These are phyloP conservation scores for Drosophila ochracea DNA, from an alignment of 2,888 invertebrate species.

Conservation along the genomic window DNA sequence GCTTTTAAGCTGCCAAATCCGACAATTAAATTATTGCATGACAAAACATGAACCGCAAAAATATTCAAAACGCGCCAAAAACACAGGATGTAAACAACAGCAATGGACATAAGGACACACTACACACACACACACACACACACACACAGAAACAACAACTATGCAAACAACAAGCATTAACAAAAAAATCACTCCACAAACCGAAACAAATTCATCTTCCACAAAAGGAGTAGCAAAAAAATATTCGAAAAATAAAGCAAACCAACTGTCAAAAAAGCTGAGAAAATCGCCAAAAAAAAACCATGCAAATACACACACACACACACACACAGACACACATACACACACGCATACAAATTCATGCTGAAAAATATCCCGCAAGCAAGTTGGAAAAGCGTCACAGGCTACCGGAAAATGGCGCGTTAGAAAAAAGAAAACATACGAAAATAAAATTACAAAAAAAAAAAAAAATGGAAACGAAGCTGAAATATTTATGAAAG, in stretches of 20 bases:
- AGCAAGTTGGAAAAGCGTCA: constrained; percentile 40
- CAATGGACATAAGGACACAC: constrained; percentile 41
- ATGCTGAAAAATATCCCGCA: constrained; percentile 39
- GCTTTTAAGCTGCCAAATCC: constrained; percentile 78
- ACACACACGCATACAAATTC: not conserved
- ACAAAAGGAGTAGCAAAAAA: constrained; percentile 34
- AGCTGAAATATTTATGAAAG: not conserved
- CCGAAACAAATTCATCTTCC: constrained; percentile 66
- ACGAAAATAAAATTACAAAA: not conserved
- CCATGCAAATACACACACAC: constrained; percentile 20
- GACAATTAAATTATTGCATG: constrained; percentile 82
- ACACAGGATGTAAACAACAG: constrained; percentile 78
- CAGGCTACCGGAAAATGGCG: constrained; percentile 48
- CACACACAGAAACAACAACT: constrained; percentile 19
- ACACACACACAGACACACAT: not conserved
- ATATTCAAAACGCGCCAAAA: constrained; percentile 80
- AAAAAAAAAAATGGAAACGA: not conserved
- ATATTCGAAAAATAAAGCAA: constrained; percentile 8
- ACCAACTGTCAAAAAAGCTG: constrained; percentile 19
- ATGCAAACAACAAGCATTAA: constrained; percentile 27
- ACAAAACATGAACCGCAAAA: constrained; percentile 79
- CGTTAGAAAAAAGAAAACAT: constrained; percentile 41
- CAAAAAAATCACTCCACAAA: constrained; percentile 35
- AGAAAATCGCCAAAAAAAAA: constrained; percentile 36
- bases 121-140: constrained; percentile 10